Evolutionary conservation across 2,113 vertebrate genomes (phyloP).

Genomic region (Arothron firmamentum): DNA sequence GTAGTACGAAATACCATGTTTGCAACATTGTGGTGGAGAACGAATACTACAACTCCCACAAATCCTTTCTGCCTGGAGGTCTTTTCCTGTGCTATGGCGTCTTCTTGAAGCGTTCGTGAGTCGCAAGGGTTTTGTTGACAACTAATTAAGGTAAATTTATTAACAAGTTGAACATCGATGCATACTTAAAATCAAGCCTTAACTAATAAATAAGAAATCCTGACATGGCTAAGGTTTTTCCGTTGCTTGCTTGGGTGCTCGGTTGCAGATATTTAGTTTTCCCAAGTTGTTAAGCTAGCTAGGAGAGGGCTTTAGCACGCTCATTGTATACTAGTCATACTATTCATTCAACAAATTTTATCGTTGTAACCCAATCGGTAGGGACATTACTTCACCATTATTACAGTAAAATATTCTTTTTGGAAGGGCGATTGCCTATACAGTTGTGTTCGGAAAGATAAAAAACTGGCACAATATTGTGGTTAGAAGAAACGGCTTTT

Average conservation of each 20-base stretch:
- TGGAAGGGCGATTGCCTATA: too few relatives aligned
- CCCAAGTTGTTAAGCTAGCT: slow-evolving; percentile 32
- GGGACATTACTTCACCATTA: too few relatives aligned
- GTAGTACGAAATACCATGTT: slow-evolving; percentile 20
- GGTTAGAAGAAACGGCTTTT: too few relatives aligned
- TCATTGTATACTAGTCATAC: slow-evolving; percentile 7
- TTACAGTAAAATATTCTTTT: too few relatives aligned
- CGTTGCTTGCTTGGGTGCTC: background rate
- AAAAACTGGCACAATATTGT: too few relatives aligned
- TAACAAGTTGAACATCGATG: background rate
- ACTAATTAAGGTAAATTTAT: slow-evolving; percentile 32
- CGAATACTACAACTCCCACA: slow-evolving; percentile 68
- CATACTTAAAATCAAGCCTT: too few relatives aligned
- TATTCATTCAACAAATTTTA: slow-evolving; percentile 1
- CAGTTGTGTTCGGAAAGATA: too few relatives aligned
- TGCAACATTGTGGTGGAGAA: fast-evolving
- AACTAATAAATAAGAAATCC: background rate
- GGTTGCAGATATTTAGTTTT: slow-evolving; percentile 1
- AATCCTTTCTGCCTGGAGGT: background rate
- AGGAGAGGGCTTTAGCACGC: background rate
- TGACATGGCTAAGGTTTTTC: fast-evolving
- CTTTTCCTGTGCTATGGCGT: slow-evolving; percentile 54
- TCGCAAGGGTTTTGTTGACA: slow-evolving; percentile 54
- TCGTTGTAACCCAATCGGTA: too few relatives aligned
- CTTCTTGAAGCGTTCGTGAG: slow-evolving; percentile 60